phyloP scores from a whole-genome alignment of 2,797 vertebrate species.

The Propithecus perrieri region DNA sequence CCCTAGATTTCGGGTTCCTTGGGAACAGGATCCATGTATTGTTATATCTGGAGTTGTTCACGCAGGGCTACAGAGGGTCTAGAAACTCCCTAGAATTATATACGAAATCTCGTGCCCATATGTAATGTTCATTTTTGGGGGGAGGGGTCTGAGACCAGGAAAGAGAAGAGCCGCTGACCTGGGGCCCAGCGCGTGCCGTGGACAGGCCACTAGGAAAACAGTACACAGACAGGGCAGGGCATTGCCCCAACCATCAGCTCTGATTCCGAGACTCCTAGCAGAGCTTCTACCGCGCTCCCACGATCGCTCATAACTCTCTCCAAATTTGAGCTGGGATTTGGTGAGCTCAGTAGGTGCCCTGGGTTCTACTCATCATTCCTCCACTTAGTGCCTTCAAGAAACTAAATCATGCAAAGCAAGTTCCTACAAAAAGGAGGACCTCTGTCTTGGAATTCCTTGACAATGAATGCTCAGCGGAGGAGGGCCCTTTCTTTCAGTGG shows the following conservation, averaged over 20 bases:
- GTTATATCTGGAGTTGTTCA: not conserved
- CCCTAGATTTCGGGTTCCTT: not conserved
- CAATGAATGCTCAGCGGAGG: not conserved
- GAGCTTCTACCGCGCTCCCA: not conserved
- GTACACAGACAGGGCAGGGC: not conserved
- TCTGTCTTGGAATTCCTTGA: not conserved
- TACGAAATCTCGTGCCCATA: too few relatives aligned
- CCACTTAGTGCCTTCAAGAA: too few relatives aligned
- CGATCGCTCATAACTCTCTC: not conserved
- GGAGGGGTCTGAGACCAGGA: not conserved
- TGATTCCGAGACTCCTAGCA: not conserved
- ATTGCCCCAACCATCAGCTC: not conserved
- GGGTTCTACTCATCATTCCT: not conserved
- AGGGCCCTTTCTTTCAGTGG: not conserved
- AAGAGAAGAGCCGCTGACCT: not conserved
- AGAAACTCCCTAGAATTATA: not conserved
- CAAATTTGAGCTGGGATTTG: not conserved
- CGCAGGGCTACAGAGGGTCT: not conserved
- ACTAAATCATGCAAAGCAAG: not conserved
- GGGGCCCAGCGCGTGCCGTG: not conserved
- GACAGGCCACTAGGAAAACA: not conserved
- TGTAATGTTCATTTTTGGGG: not conserved
- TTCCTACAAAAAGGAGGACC: not conserved
- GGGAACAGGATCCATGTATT: not conserved
- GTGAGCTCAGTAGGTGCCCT: not conserved